phyloP scores from a whole-genome alignment of 2,113 vertebrate species.

The Phodopus roborovskii region DNA sequence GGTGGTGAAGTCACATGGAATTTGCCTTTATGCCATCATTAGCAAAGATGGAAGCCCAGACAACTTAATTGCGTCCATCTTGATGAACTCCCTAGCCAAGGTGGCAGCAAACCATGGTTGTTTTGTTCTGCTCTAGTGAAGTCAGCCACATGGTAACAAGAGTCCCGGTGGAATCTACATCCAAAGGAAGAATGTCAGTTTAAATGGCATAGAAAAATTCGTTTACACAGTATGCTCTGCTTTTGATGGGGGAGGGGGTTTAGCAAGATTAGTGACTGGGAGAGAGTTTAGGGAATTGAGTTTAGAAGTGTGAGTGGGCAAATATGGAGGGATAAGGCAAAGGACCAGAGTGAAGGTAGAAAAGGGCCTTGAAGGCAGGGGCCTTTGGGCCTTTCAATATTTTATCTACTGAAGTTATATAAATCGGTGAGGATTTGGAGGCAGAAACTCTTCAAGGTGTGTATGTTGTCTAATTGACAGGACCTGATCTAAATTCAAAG shows the following conservation, averaged over 20 bases:
- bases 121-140: neutral
- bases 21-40: neutral
- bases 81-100: neutral
- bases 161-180: neutral
- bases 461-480: neutral
- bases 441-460: neutral
- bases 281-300: neutral
- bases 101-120: neutral
- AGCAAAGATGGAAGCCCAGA: neutral
- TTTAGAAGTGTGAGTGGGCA: neutral
- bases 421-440: neutral
- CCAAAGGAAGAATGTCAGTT: neutral
- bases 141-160: neutral
- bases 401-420: neutral
- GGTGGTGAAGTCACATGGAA: neutral
- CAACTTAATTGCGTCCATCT: neutral
- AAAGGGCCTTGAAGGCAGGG: neutral
- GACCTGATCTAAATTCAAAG: conserved; percentile 40
- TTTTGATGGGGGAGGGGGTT: neutral
- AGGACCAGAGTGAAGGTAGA: neutral
- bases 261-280: neutral
- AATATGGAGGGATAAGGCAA: neutral
- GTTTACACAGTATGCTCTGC: neutral
- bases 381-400: neutral
- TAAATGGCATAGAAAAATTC: neutral